These are phyloP conservation scores for Rhabdomys dilectus DNA, from an alignment of 2,113 vertebrate genomes.

Conservation along the genomic window DNA sequence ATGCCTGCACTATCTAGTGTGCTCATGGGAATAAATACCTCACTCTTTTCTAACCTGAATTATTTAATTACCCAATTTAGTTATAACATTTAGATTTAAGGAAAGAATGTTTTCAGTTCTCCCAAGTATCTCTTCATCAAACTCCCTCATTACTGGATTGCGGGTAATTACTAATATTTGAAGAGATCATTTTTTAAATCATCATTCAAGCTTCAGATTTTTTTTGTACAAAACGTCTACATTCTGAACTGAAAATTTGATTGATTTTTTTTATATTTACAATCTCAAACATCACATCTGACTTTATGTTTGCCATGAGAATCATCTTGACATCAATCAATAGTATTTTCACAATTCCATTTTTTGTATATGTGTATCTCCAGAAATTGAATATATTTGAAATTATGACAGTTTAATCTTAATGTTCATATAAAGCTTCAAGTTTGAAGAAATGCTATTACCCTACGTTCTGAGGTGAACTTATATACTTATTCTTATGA, in stretches of 20 bases:
- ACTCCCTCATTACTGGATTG: neutral
- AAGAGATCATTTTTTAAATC: neutral
- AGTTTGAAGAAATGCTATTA: neutral
- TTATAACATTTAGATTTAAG: neutral
- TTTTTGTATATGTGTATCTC: neutral
- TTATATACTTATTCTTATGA: neutral
- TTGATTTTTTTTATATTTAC: neutral
- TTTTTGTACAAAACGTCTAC: neutral
- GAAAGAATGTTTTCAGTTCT: neutral
- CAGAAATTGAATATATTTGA: slow-evolving; percentile 15
- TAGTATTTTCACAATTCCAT: neutral
- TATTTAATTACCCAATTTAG: neutral
- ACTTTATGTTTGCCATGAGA: neutral
- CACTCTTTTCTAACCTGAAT: neutral
- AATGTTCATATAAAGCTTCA: neutral
- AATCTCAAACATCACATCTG: neutral
- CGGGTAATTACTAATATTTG: neutral
- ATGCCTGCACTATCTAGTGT: neutral
- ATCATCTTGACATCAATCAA: neutral
- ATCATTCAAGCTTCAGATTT: neutral
- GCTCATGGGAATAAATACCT: neutral
- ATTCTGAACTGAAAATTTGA: neutral
- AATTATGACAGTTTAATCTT: slow-evolving; percentile 23
- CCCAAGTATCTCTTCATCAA: slow-evolving; percentile 19
- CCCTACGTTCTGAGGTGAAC: neutral